Evolutionary conservation across 1,140 invertebrate species (phyloP), one percentile per base, ranked within the genome.

Genomic region (Mya arenaria): DNA sequence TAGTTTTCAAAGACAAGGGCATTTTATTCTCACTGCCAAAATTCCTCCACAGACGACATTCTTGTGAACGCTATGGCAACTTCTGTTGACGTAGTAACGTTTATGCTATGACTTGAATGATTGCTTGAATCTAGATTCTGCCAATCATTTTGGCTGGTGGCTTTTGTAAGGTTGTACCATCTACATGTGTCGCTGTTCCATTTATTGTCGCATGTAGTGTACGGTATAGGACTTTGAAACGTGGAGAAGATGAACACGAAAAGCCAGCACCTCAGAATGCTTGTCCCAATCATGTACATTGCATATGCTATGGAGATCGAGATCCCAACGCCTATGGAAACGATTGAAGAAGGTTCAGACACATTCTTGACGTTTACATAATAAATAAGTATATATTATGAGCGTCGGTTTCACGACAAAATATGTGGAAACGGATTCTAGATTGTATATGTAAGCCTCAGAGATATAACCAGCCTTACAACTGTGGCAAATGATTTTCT

Each of bases 131-230:
- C 55, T 6, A 8, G 4, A 56, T 23, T 5, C 30, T 6, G 6
- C 5, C 5, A 8, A n/a, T 5, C 55, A 28, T 56, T 56, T 23
- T 15, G 36, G 15, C 13, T n/a, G 48, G 19, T 55, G 5, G 48
- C 3, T 15, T 30, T 23, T 25, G n/a, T 66, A 32, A 15, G 25
- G 10, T 8, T 25, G 34, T 63, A 28, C 5, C 8, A 37, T 19
- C n/a, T 66, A 55, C 74, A 78, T 3, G 17, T 48, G 10, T 55
- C 58, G 2, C 60, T 66, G 25, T 78, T 78, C 74, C 74, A 78
- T 32, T n/a, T 30, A 34, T 78, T 78, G 0, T 66, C 15, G 15
- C 74, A 78, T 13, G 25, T 34, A 28, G 34, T 78, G 60, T 63
- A 78, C 4, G 74, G 74, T n/a, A 78, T 44, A 1, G 62, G 60